phyloP scores from a whole-genome alignment of 2,113 vertebrate genomes.

The Urocolius indicus region DNA sequence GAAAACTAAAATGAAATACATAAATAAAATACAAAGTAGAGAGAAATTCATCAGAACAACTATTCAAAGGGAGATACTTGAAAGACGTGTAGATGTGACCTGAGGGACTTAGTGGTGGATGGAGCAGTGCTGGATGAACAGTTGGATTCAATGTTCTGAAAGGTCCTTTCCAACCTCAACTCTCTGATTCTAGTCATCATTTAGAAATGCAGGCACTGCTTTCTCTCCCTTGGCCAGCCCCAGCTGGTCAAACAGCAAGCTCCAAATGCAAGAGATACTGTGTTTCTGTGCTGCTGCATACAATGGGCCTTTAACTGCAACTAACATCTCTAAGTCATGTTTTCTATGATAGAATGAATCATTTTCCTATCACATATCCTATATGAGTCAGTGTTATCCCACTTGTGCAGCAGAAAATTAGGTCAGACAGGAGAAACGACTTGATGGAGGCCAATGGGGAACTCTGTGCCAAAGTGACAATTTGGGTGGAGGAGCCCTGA shows the following conservation, averaged over 20 bases:
- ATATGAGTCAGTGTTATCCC: constrained; percentile 2
- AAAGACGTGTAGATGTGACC: too few species aligned
- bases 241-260: neutral
- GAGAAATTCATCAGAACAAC: neutral
- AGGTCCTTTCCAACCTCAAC: too few species aligned
- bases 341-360: constrained; percentile 26
- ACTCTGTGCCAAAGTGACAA: neutral
- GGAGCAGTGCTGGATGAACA: too few species aligned
- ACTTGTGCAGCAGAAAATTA: constrained; percentile 21
- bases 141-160: too few species aligned
- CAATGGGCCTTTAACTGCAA: neutral
- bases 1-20: neutral
- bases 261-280: accelerated
- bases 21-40: neutral
- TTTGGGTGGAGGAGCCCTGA: neutral
- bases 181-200: too few species aligned
- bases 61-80: neutral
- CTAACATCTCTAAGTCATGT: neutral
- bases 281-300: accelerated
- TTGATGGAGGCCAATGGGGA: constrained; percentile 8
- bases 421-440: neutral
- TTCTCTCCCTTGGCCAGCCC: neutral
- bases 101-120: too few species aligned
- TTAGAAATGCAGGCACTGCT: neutral
- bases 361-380: constrained; percentile 4